Percentiles rank a stretch among this genome's conserved stretches.
Conservation (phyloP, 1,140 invertebrate species). For the Diabrotica virgifera region DNA sequence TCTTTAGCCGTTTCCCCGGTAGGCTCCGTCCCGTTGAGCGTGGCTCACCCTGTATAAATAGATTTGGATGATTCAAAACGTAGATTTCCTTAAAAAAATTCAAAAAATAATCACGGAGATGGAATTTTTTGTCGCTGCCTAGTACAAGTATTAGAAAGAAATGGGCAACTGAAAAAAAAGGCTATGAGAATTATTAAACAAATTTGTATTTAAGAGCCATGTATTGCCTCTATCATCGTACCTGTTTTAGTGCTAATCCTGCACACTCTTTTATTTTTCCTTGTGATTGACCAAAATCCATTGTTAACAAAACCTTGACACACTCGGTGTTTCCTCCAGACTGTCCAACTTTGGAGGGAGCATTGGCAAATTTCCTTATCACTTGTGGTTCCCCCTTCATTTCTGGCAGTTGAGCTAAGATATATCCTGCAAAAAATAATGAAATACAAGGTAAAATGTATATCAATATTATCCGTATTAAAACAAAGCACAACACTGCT, state of each 20-base stretch:
- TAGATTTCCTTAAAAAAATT: too few species aligned
- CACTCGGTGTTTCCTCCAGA: slow-evolving; percentile 45
- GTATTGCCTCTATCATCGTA: slow-evolving; percentile 20
- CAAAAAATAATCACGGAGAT: background rate
- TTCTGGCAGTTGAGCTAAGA: slow-evolving; percentile 46
- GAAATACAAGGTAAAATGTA: background rate
- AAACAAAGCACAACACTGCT: too few species aligned
- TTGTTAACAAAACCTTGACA: slow-evolving; percentile 40
- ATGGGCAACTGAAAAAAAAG: background rate
- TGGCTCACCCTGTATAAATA: too few species aligned
- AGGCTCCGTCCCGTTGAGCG: too few species aligned
- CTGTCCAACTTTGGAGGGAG: slow-evolving; percentile 40
- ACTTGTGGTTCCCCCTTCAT: slow-evolving; percentile 41
- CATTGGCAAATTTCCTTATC: slow-evolving; percentile 34
- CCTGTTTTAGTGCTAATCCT: slow-evolving; percentile 43
- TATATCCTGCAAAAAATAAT: slow-evolving; percentile 40
- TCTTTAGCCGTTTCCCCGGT: too few species aligned
- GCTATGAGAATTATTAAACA: background rate
- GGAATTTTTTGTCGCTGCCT: too few species aligned
- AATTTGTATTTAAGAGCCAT: background rate
- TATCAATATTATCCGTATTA: background rate
- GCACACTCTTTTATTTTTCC: slow-evolving; percentile 46
- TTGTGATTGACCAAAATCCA: slow-evolving; percentile 44
- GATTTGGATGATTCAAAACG: too few species aligned
- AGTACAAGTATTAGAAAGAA: too few species aligned